Conservation (phyloP, 2,113 vertebrate species). For the Eira barbara region DNA sequence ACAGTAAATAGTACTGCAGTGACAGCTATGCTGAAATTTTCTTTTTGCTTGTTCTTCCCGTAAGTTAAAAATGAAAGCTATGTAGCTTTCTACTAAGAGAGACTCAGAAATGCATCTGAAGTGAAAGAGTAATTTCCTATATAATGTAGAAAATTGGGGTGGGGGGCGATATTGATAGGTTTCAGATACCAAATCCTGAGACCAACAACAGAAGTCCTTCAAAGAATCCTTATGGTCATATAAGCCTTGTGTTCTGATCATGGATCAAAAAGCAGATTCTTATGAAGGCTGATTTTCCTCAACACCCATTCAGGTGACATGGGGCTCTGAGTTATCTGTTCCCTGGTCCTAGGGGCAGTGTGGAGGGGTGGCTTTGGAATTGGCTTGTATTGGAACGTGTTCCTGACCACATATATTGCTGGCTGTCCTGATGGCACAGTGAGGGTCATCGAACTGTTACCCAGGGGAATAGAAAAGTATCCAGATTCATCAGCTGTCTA, state of each 20-base stretch:
- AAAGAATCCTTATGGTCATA: neutral
- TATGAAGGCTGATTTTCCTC: neutral
- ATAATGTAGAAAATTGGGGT: neutral
- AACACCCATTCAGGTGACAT: neutral
- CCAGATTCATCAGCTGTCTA: neutral
- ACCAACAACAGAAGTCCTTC: neutral
- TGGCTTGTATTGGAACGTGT: neutral
- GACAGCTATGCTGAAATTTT: conserved; percentile 52
- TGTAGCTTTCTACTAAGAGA: neutral
- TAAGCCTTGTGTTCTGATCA: neutral
- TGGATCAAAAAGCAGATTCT: neutral
- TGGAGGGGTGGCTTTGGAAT: neutral
- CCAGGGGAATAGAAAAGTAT: neutral
- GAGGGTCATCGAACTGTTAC: neutral
- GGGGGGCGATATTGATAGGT: neutral
- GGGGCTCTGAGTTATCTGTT: neutral
- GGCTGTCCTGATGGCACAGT: neutral
- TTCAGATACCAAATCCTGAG: neutral
- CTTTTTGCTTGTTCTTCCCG: conserved; percentile 35
- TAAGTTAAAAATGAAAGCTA: conserved; percentile 50
- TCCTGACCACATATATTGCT: neutral
- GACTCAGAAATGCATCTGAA: neutral
- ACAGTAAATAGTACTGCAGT: conserved; percentile 27
- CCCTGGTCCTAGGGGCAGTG: neutral
- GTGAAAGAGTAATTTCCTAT: conserved; percentile 25